phyloP scores from a whole-genome alignment of 2,113 vertebrate genomes.

The Cavia aperea region DNA sequence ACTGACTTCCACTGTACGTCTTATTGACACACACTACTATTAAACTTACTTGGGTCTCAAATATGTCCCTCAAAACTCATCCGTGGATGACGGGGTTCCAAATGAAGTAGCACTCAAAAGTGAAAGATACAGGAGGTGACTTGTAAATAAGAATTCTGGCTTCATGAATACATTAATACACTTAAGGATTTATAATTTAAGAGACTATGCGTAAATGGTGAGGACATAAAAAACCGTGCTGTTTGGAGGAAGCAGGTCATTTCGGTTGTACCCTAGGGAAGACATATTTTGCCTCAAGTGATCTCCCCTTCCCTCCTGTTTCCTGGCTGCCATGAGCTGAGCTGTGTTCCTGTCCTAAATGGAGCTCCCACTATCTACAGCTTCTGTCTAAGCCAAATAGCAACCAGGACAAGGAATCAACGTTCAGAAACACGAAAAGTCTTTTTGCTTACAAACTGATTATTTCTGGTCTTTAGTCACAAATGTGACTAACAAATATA shows the following conservation, averaged over 20 bases:
- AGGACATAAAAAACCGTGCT: background rate
- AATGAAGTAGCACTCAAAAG: background rate
- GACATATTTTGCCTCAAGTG: background rate
- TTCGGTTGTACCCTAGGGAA: background rate
- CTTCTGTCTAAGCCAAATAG: background rate
- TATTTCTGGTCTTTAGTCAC: background rate
- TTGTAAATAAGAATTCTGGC: background rate
- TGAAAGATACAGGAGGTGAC: background rate
- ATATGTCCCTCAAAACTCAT: background rate
- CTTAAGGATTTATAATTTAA: background rate
- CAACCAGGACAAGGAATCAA: background rate
- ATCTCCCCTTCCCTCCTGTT: background rate
- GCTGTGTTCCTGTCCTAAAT: background rate
- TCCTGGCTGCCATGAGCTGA: background rate
- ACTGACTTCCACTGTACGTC: background rate
- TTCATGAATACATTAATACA: background rate
- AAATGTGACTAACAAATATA: background rate
- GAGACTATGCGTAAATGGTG: background rate
- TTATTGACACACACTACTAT: background rate
- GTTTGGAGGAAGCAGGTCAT: background rate
- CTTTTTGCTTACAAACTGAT: background rate
- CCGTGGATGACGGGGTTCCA: background rate
- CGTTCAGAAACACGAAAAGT: background rate
- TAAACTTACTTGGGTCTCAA: background rate
- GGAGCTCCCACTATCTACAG: background rate